Evolutionary conservation across 2,888 invertebrate genomes (phyloP).

Genomic region (Drosophila multiciliata): DNA sequence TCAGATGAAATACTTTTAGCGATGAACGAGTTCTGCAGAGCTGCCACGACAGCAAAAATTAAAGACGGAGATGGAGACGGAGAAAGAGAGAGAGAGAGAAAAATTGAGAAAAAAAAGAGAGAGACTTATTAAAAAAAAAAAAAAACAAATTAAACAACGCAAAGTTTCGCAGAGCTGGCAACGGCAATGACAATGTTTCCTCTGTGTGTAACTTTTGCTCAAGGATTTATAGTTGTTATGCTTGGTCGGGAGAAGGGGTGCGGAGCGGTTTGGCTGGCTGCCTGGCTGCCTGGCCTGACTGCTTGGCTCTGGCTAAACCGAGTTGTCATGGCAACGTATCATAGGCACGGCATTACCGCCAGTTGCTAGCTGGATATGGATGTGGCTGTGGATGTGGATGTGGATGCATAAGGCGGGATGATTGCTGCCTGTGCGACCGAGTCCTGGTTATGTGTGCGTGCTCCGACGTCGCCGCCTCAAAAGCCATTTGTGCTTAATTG

Average conservation of each 20-base stretch:
- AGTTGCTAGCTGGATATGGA: constrained; percentile 37
- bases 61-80: neutral
- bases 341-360: constrained; percentile 51
- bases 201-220: constrained; percentile 73
- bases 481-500: constrained; percentile 85
- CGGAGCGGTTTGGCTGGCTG: constrained; percentile 12
- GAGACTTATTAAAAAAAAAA: no score
- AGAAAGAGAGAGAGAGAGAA: neutral
- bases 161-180: constrained; percentile 61
- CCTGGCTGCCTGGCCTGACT: constrained; percentile 12
- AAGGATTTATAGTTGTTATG: constrained; percentile 73
- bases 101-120: neutral
- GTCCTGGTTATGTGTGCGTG: constrained; percentile 46
- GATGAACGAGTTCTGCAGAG: constrained; percentile 1
- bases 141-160: constrained; percentile 48
- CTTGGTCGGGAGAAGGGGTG: constrained; percentile 4
- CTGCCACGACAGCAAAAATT: neutral
- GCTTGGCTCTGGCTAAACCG: constrained; percentile 45
- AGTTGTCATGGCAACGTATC: constrained; percentile 70
- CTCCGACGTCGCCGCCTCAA: constrained; percentile 65
- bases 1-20: constrained; percentile 8
- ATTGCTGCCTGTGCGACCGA: constrained; percentile 11
- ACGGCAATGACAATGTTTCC: constrained; percentile 76
- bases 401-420: constrained; percentile 16
- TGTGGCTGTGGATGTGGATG: constrained; percentile 3